Conservation (phyloP, 1,140 invertebrate genomes). For the Rhopalosiphum maidis region DNA sequence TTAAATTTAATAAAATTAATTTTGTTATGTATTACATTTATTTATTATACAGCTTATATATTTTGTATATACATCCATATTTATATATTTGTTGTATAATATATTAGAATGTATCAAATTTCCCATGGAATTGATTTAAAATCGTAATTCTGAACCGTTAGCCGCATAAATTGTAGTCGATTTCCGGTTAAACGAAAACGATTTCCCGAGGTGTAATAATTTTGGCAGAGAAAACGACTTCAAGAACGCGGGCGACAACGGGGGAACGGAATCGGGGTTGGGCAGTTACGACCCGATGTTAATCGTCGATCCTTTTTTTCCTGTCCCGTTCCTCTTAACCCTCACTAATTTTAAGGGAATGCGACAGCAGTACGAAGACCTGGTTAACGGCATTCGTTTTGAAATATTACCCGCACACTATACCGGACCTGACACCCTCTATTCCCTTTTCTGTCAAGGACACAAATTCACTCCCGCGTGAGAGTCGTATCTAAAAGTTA, state of each 20-base stretch:
- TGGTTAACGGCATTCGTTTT: neutral
- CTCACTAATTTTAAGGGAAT: neutral
- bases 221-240: conserved; percentile 6
- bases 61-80: neutral
- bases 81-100: neutral
- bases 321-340: neutral
- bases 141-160: neutral
- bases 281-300: neutral
- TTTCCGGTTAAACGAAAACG: conserved; percentile 8
- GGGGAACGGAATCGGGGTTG: neutral
- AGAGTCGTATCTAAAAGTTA: neutral
- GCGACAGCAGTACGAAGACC: neutral
- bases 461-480: neutral
- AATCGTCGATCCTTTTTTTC: conserved; percentile 9
- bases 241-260: neutral
- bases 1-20: neutral
- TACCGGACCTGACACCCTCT: neutral
- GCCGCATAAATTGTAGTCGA: neutral
- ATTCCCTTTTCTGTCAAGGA: neutral
- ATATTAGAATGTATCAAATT: neutral
- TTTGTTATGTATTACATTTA: neutral
- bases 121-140: neutral
- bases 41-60: neutral
- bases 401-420: neutral
- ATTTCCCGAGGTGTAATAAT: neutral